phyloP scores from a whole-genome alignment of 2,113 vertebrate species.

The Nanger granti region DNA sequence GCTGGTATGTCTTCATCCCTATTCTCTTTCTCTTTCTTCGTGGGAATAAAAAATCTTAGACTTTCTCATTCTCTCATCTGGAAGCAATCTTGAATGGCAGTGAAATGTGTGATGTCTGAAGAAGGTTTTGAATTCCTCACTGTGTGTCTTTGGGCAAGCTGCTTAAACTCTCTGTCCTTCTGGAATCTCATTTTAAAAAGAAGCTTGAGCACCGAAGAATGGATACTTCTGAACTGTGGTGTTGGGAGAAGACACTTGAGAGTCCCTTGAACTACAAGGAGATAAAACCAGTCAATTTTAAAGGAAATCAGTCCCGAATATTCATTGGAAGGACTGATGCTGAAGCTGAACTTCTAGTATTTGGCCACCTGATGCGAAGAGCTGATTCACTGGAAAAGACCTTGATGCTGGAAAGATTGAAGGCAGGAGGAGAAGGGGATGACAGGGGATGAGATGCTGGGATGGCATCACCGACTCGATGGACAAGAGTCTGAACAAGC shows the following conservation, averaged over 20 bases:
- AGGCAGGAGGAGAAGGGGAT: neutral
- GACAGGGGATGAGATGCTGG: neutral
- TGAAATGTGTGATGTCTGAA: accelerated
- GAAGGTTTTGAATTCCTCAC: neutral
- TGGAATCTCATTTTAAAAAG: accelerated
- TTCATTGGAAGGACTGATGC: neutral
- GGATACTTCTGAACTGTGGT: neutral
- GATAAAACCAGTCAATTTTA: neutral
- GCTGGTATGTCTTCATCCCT: too few species aligned
- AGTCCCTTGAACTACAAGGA: neutral
- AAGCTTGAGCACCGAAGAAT: accelerated
- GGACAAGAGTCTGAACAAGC: neutral
- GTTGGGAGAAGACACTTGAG: neutral
- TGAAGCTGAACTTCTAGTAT: neutral
- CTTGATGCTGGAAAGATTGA: neutral
- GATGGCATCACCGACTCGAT: neutral
- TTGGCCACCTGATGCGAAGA: neutral
- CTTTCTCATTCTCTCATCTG: neutral
- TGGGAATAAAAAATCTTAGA: neutral
- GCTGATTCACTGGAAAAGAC: neutral
- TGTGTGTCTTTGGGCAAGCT: neutral
- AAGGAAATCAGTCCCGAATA: neutral
- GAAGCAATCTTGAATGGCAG: neutral
- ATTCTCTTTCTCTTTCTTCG: neutral
- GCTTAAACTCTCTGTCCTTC: too few species aligned